Evolutionary conservation across 2,113 vertebrate species (phyloP).

Genomic region (Aspidoscelis tigris): DNA sequence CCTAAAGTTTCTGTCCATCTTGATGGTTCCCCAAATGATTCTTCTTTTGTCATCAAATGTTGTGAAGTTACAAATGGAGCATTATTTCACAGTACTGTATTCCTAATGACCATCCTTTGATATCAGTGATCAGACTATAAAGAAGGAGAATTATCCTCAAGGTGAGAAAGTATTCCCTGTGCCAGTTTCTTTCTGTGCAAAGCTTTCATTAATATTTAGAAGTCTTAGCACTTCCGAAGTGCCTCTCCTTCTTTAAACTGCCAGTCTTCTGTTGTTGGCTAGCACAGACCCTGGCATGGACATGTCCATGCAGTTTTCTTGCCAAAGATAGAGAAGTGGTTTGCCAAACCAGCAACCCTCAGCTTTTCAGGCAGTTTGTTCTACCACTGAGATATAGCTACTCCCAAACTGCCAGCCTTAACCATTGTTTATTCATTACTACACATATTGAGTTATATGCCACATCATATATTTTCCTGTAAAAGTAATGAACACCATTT

Average conservation of each 20-base stretch:
- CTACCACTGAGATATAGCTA: too few species aligned
- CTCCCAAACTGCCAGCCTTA: neutral
- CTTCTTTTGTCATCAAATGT: neutral
- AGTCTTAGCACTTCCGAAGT: neutral
- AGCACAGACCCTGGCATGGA: too few species aligned
- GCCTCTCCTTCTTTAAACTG: neutral
- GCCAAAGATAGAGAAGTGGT: too few species aligned
- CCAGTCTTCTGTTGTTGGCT: neutral
- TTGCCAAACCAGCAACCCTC: too few species aligned
- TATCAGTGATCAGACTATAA: neutral
- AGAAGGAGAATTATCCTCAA: neutral
- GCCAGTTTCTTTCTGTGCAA: conserved; percentile 1
- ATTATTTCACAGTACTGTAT: neutral
- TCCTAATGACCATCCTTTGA: neutral
- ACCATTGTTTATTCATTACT: neutral
- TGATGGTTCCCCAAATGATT: neutral
- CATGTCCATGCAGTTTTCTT: too few species aligned
- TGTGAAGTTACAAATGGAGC: neutral
- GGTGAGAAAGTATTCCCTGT: neutral
- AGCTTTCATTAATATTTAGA: neutral
- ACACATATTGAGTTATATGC: neutral
- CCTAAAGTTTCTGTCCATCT: neutral
- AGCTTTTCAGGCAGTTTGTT: too few species aligned
- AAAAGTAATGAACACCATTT: neutral
- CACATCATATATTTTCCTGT: neutral